These are phyloP conservation scores for Pholis gunnellus DNA, from an alignment of 2,113 vertebrate genomes.

Conservation along the genomic window DNA sequence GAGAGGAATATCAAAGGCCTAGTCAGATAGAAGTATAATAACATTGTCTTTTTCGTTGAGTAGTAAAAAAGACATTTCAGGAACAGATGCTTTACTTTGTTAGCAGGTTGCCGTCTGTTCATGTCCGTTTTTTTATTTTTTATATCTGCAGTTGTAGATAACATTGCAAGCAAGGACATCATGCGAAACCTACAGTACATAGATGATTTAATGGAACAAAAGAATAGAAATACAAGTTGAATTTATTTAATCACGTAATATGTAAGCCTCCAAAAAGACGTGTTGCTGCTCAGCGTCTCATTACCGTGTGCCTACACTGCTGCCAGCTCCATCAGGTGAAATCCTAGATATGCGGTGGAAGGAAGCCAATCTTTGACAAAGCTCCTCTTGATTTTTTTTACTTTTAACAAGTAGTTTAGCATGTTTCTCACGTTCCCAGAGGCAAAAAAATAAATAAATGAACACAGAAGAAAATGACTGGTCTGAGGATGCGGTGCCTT, in stretches of 20 bases:
- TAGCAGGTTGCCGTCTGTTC: slow-evolving; percentile 19
- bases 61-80: slow-evolving; percentile 21
- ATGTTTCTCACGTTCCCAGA: slow-evolving; percentile 39
- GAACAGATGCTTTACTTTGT: slow-evolving; percentile 35
- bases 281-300: background rate
- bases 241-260: background rate
- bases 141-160: background rate
- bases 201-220: slow-evolving; percentile 8
- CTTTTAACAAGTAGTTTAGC: slow-evolving; percentile 40
- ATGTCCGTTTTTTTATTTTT: background rate
- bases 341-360: slow-evolving; percentile 23
- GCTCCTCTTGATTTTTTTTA: slow-evolving; percentile 17
- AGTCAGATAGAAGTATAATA: slow-evolving; percentile 26
- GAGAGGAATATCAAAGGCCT: slow-evolving; percentile 16
- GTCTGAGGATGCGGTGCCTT: slow-evolving; percentile 29
- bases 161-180: slow-evolving; percentile 1
- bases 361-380: slow-evolving; percentile 12
- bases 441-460: background rate
- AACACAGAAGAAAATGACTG: slow-evolving; percentile 33
- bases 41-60: slow-evolving; percentile 26
- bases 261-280: background rate
- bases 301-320: background rate
- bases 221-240: background rate
- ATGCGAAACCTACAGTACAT: background rate
- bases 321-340: background rate